Evolutionary conservation across 1,140 invertebrate species (phyloP).

Genomic region (Apis florea): DNA sequence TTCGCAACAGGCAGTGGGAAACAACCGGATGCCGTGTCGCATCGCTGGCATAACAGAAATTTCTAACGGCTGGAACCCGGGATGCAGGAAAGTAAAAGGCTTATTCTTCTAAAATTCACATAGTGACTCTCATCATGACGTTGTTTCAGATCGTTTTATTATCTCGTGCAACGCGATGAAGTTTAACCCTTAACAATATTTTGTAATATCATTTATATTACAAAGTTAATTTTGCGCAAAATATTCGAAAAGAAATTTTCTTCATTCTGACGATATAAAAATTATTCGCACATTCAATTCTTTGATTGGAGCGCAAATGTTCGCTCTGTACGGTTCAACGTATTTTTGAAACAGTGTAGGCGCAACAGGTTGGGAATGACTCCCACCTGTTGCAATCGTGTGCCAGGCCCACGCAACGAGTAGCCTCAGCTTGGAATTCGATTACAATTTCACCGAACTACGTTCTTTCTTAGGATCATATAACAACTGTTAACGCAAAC

Average conservation of each 20-base stretch:
- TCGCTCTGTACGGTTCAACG: slow-evolving; percentile 8
- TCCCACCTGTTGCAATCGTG: slow-evolving; percentile 63
- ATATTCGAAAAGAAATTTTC: too few species aligned
- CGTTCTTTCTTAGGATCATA: background rate
- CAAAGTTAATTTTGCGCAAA: too few species aligned
- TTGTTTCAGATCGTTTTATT: background rate
- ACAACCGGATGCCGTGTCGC: slow-evolving; percentile 60
- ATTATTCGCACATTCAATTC: background rate
- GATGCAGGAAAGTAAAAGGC: slow-evolving; percentile 49
- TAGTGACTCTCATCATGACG: background rate
- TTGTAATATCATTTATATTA: too few species aligned
- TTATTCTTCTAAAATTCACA: slow-evolving; percentile 28
- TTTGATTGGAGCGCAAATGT: background rate
- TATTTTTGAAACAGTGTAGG: slow-evolving; percentile 50
- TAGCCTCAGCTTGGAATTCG: slow-evolving; percentile 51
- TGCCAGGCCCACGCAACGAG: slow-evolving; percentile 55
- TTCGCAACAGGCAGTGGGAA: slow-evolving; percentile 56
- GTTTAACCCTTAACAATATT: background rate
- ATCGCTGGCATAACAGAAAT: slow-evolving; percentile 60
- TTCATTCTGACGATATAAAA: too few species aligned
- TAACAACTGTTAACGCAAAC: too few species aligned
- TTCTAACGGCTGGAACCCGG: slow-evolving; percentile 45
- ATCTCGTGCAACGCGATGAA: background rate
- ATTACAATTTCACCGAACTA: slow-evolving; percentile 49
- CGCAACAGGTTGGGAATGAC: slow-evolving; percentile 65